Base-by-base conservation (phyloP, 2,888 invertebrate species). In the Loripinus fragilis region DNA sequence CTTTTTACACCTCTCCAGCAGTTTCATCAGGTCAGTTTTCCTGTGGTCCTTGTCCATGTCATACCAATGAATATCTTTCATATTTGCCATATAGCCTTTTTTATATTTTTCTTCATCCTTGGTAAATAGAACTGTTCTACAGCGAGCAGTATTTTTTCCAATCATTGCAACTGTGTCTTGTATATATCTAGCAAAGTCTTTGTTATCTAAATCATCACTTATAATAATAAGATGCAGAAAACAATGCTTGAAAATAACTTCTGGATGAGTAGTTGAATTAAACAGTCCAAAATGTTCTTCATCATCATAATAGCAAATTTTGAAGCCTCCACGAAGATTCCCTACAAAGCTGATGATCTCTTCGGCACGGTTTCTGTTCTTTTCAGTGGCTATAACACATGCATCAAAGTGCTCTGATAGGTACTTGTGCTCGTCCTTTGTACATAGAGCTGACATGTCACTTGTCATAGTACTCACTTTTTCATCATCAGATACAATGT, bases 271-370 rank as follows among this genome's bases (percentile, higher is more conserved):
- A 2, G 30, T 33, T 30, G 60, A 17, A n/a, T 8, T 12, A 33
- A 60, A 60, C 15, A 60, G 33, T 33, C 60, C 60, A 60, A 60
- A 60, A 33, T 60, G 20, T 28, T 10, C 17, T 33, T 60, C 60
- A 20, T 60, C 60, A 60, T 60, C 60, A 23, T 10, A 60, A 33
- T 5, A 17, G 15, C 30, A 30, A 33, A 33, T 12, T 33, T 60
- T 60, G 17, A 12, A 60, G 17, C 17, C 33, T 12, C 33, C 60
- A 33, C 15, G 33, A 17, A 60, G 17, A 60, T 1, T 3, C 20
- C 17, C n/a, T 12, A 60, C 28, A 33, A 60, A 33, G 3, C 17
- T 10, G 3, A 30, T 20, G 15, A 60, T 33, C 17, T 60, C 33
- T 2, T 60, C 60, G 1, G 60, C 60, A 3, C n/a, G 7, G 17